Conservation (phyloP, 2,888 invertebrate species). For the Cerceris ruficornis region DNA sequence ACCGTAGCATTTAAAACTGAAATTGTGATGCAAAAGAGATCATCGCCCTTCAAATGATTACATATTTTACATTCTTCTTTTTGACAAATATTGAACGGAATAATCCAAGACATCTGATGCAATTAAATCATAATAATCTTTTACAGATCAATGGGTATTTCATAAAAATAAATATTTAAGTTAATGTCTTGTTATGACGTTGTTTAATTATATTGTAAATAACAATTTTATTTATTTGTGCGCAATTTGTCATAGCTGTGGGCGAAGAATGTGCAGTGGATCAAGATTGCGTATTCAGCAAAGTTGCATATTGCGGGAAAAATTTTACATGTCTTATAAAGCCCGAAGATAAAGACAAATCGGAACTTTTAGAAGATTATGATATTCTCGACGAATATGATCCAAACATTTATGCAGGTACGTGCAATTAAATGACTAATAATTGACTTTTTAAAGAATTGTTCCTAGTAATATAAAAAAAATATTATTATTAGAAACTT, state of each 20-base stretch:
- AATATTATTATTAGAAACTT: conserved; percentile 8
- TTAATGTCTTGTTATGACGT: too few species aligned
- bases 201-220: too few species aligned
- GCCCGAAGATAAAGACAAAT: neutral
- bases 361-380: neutral
- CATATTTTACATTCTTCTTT: too few species aligned
- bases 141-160: too few species aligned
- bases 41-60: too few species aligned
- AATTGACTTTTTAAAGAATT: neutral
- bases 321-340: conserved; percentile 3
- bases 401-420: neutral
- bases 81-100: too few species aligned
- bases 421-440: neutral
- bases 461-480: neutral
- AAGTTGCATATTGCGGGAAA: conserved; percentile 52
- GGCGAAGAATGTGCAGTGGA: conserved; percentile 64
- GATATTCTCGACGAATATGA: too few species aligned
- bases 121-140: too few species aligned
- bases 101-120: too few species aligned
- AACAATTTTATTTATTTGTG: neutral
- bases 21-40: too few species aligned
- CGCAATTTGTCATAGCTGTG: conserved; percentile 33
- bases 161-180: too few species aligned
- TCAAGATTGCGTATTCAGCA: conserved; percentile 66
- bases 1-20: too few species aligned